Conservation (phyloP, 2,888 invertebrate genomes). For the Carabus problematicus region DNA sequence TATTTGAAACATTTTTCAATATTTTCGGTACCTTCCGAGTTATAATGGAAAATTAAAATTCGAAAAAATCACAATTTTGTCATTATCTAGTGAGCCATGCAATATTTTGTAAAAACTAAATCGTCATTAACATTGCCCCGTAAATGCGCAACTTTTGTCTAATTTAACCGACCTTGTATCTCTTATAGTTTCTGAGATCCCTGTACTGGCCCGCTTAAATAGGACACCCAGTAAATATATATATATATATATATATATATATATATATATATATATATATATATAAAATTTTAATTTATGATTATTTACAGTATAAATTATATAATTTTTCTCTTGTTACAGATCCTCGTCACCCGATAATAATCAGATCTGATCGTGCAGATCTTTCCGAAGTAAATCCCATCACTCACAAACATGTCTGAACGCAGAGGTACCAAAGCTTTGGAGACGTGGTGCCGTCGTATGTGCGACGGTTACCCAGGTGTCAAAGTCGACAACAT, state of each 20-base stretch:
- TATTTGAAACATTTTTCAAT: too few relatives aligned
- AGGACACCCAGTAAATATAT: too few relatives aligned
- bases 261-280: constrained; percentile 24
- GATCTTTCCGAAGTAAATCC: constrained; percentile 19
- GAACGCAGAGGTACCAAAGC: constrained; percentile 89
- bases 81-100: too few relatives aligned
- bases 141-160: too few relatives aligned
- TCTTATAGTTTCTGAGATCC: too few relatives aligned
- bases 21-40: too few relatives aligned
- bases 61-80: too few relatives aligned
- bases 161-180: too few relatives aligned
- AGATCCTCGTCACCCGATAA: constrained; percentile 12
- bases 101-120: too few relatives aligned
- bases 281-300: constrained; percentile 26
- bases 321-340: constrained; percentile 46
- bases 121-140: too few relatives aligned
- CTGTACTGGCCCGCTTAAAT: too few relatives aligned
- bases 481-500: constrained; percentile 92
- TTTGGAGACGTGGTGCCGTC: constrained; percentile 90
- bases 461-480: constrained; percentile 87
- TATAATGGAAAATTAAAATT: too few relatives aligned
- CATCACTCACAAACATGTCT: constrained; percentile 64
- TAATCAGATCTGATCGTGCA: constrained; percentile 13
- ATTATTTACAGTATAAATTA: constrained; percentile 28
- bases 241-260: constrained; percentile 12